Conservation (phyloP, 2,888 invertebrate genomes). For the Chymomyza caudatula region DNA sequence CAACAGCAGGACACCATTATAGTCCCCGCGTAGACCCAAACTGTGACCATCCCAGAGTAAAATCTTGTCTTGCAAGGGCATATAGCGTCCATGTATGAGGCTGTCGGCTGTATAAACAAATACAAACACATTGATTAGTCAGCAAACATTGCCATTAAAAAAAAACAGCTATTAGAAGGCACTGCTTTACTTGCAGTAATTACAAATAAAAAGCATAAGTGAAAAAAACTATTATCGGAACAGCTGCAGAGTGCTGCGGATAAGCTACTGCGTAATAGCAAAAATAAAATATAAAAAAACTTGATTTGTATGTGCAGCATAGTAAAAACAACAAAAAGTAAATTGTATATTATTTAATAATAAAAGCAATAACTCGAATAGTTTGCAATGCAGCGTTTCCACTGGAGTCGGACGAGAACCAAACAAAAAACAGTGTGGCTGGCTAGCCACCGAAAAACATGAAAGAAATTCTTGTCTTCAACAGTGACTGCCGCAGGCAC, state of each 20-base stretch:
- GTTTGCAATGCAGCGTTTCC: not conserved
- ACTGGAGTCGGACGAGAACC: too few relatives aligned
- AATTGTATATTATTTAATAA: not conserved
- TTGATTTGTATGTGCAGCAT: not conserved
- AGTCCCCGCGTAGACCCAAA: conserved; percentile 91
- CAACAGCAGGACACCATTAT: conserved; percentile 92
- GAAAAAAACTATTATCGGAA: conserved; percentile 2
- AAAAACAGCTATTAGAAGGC: too few relatives aligned
- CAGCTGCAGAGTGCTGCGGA: not conserved
- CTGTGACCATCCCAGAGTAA: conserved; percentile 90
- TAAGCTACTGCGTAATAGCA: conserved; percentile 36
- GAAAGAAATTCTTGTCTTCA: too few relatives aligned
- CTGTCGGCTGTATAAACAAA: conserved; percentile 75
- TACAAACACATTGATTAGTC: not conserved
- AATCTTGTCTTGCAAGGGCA: conserved; percentile 88
- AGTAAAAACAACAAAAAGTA: not conserved
- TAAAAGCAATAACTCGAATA: not conserved
- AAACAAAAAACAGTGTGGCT: too few relatives aligned
- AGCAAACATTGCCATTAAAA: too few relatives aligned
- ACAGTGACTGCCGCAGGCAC: too few relatives aligned
- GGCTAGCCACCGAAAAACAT: too few relatives aligned
- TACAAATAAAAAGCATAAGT: conserved; percentile 10
- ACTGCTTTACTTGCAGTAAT: not conserved
- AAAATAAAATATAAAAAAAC: conserved; percentile 17
- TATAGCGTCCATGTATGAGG: conserved; percentile 85